Base-by-base conservation (phyloP, 2,888 invertebrate genomes). In the Hirtodrosophila histrioides region DNA sequence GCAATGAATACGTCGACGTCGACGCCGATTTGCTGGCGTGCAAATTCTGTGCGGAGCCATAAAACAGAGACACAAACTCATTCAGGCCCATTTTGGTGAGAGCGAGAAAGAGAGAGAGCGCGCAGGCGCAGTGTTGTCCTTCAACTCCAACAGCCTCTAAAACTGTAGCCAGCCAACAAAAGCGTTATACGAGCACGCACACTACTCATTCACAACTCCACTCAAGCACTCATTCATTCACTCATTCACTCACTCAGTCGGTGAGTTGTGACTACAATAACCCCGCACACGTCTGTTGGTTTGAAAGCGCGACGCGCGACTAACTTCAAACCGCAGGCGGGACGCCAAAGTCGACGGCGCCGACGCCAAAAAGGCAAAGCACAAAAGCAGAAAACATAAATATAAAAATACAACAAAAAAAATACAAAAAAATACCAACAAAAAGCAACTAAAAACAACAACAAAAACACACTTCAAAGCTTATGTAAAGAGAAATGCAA, bases 51-150 rank as follows among this genome's bases (percentile, higher is more conserved):
- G 89, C 88, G 65, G 89, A 90, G 72, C 89, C 91, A 70, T 91
- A 91, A 83, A 92, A 90, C 74, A 92, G 88, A 73, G 91, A 89
- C 62, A 91, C 91, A 63, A 91, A 91, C 84, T 92, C 92, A 78
- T 91, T 92, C 43, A 92, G 87, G 53, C 91, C 91, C 91, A 92
- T 91, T 62, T 68, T 76, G 39, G 17, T 33, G 10, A 31, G 8
- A 31, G 6, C 3, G 6, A 31, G 31, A 31, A 8, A 31, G 31
- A 31, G 31, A 4, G 31, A 9, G 8, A 31, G 9, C 3, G 58
- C 55, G 75, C 71, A 68, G 45, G 86, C 86, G 88, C 77, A 61
- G 11, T 12, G 31, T 17, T 17, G 17, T 17, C 17, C 17, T 17
- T 17, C 17, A 17, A 17, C 17, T 17, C 17, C 17, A 11, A 7